Evolutionary conservation across 1,140 invertebrate genomes (phyloP), one percentile per base, ranked within the genome.

Genomic region (Drosophila dunni): DNA sequence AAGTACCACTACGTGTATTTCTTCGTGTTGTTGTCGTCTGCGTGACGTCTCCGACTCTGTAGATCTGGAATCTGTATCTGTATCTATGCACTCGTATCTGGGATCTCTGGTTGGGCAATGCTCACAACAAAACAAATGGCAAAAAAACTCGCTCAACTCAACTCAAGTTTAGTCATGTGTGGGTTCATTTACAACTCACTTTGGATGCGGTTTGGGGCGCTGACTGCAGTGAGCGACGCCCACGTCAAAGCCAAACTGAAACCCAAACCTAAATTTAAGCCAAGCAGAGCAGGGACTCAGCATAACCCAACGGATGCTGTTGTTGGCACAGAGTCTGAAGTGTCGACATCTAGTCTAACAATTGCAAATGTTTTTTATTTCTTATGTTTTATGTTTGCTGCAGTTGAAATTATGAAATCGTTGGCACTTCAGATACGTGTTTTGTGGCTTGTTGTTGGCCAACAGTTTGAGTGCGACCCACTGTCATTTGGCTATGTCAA

Each of bases 281-380:
- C 13, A 15, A 54, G 51, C 33, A 17, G 15, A 53, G 1, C 20
- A 44, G 46, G 40, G 66, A 48, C 50, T 56, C 56, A 70, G 58
- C 33, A 50, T 50, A 62, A 62, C 44, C 36, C 60, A 7, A 50
- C 24, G 45, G 46, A 38, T 63, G 33, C 20, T 73, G 79, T 33
- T 81, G 79, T 64, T 29, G 54, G 54, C 38, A 38, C 20, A 50
- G 40, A 34, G 34, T 68, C 67, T 86, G 63, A 88, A 88, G 84
- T 88, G 84, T 84, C 84, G 84, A 88, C 84, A 88, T 81, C 77
- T 71, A 80, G 84, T 88, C 84, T 89, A 74, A 78, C 85, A 90
- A 84, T 90, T 88, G 80, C 78, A 70, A 78, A 71, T 66, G 81
- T 66, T 83, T 76, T 56, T 54, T 69, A 33, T 15, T 29, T 33